Conservation (phyloP, 2,797 vertebrate species). For the Eupleurogrammus muticus region DNA sequence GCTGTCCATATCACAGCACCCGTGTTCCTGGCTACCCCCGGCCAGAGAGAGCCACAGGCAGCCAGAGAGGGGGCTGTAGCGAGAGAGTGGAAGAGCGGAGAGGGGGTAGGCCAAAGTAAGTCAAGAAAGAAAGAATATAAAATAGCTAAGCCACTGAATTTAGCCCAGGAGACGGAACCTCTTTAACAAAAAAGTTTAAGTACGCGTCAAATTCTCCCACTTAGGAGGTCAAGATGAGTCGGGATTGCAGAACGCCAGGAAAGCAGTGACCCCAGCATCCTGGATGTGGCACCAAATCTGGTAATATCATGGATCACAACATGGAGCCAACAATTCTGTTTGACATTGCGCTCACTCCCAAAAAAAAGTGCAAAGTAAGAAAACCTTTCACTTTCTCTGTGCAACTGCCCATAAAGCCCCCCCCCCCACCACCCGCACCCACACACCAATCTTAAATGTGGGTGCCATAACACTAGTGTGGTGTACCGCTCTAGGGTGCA, state of each 20-base stretch:
- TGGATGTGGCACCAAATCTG: conserved; percentile 67
- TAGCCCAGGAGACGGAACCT: conserved; percentile 32
- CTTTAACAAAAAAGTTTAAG: too few species aligned
- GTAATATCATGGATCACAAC: conserved; percentile 71
- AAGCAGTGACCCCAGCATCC: conserved; percentile 66
- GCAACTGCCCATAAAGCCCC: conserved; percentile 60
- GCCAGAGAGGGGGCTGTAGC: conserved; percentile 51
- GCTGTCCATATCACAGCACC: conserved; percentile 86
- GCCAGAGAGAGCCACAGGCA: conserved; percentile 74
- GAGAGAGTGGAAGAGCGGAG: conserved; percentile 19
- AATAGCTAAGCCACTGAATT: conserved; percentile 61
- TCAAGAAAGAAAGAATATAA: conserved; percentile 29
- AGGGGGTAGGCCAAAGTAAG: conserved; percentile 15
- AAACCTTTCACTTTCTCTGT: conserved; percentile 59
- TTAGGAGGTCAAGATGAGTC: conserved; percentile 45
- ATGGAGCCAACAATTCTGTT: conserved; percentile 58
- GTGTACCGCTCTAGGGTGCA: conserved; percentile 72
- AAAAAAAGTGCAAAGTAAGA: conserved; percentile 61
- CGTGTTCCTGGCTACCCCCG: conserved; percentile 80
- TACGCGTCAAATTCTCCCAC: conserved; percentile 24
- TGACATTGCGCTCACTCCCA: conserved; percentile 59
- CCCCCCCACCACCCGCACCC: conserved; percentile 33
- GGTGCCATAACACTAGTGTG: conserved; percentile 60
- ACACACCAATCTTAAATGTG: conserved; percentile 64
- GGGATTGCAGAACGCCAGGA: conserved; percentile 57